Base-by-base conservation (phyloP, 2,113 vertebrate genomes). In the Clarias magur region DNA sequence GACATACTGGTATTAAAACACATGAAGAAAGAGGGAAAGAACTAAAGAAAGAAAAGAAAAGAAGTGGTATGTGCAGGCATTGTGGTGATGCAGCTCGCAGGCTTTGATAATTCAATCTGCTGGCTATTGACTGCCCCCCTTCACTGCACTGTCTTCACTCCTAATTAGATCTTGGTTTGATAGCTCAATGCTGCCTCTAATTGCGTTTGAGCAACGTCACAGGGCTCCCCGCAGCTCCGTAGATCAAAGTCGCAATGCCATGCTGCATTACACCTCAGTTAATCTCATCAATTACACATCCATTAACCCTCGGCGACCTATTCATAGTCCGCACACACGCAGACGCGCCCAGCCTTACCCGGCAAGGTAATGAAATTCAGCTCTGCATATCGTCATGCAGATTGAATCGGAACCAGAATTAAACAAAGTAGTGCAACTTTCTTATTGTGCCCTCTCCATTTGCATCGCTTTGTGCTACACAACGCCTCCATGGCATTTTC, bases 131-230 rank as follows among this genome's bases (percentile, higher is more conserved):
- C 93, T 92, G 93, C 92, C 85, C 93, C 92, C 90, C 88, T 19
- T 48, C 90, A 90, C 91, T 42, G 88, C 91, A 93, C 91, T 85
- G 89, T 93, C 93, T 94, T 93, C 92, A 89, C 92, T 95, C 90
- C 93, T 95, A 95, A 95, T 95, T 94, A 95, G 94, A 95, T 95
- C 93, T 94, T 90, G 92, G 92, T 95, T 94, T 94, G 94, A 94
- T 93, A 94, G 92, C 93, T 92, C 91, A 91, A 94, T 93, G 90
- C 93, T 91, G 88, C 91, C 91, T 92, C 94, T 95, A 95, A 95
- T 94, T 94, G 94, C 92, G 90, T 92, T 91, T 89, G 91, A 56
- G 87, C 90, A 89, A 93, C 91, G 88, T 94, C 92, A 91, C 90
- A 83, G 86, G 34, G 89, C 91, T 88, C 84, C 91, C 91, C 86